phyloP scores from a whole-genome alignment of 2,113 vertebrate genomes.

The Ardeotis arabs region DNA sequence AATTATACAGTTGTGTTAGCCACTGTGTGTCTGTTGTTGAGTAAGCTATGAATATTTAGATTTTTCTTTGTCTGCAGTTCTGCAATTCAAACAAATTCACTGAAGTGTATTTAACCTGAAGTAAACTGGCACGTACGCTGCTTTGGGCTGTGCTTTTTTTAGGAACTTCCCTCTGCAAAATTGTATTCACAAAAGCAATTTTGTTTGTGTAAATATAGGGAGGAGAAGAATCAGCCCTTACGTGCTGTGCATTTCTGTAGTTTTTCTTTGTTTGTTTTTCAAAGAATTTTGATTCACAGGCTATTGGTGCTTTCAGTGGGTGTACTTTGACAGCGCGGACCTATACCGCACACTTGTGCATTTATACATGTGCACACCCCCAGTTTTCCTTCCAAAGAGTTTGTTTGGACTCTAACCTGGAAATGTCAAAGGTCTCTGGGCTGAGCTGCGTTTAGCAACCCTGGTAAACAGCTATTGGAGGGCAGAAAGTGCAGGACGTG shows the following conservation, averaged over 20 bases:
- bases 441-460: background rate
- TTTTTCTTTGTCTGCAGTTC: background rate
- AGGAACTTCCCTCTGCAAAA: background rate
- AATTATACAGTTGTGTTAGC: conserved; percentile 14
- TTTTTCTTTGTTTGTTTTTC: background rate
- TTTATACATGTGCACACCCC: background rate
- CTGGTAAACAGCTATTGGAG: background rate
- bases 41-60: background rate
- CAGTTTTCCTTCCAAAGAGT: background rate
- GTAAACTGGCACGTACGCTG: background rate
- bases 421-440: conserved; percentile 41
- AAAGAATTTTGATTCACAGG: background rate
- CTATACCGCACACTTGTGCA: rapidly evolving
- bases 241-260: rapidly evolving
- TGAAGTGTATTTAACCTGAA: conserved; percentile 39
- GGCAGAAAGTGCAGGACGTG: background rate
- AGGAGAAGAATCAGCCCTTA: background rate
- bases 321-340: background rate
- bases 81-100: background rate
- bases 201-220: background rate
- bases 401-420: background rate
- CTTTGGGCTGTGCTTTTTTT: background rate
- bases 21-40: background rate
- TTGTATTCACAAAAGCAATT: background rate
- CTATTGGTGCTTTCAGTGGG: conserved; percentile 3